Evolutionary conservation across 2,797 vertebrate genomes (phyloP).

Genomic region (Chrosomus eos): DNA sequence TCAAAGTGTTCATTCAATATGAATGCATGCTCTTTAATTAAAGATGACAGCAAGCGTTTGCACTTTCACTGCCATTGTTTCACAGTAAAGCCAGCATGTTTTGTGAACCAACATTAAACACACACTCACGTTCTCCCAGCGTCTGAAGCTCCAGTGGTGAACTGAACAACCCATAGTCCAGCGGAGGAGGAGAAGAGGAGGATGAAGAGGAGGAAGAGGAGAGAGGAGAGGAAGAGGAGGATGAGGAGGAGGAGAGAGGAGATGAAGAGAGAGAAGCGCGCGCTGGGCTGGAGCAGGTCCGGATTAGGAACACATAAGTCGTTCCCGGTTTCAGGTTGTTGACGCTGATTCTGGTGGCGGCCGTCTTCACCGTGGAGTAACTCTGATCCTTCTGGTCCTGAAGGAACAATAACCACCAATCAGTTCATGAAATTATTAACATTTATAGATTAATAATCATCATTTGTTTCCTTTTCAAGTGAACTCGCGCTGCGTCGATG

Average conservation of each 20-base stretch:
- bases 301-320: slow-evolving; percentile 92
- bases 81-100: slow-evolving; percentile 29
- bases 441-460: no score
- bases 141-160: slow-evolving; percentile 93
- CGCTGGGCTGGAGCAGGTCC: slow-evolving; percentile 75
- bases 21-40: slow-evolving; percentile 11
- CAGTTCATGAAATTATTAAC: no score
- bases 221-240: slow-evolving; percentile 73
- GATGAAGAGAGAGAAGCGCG: slow-evolving; percentile 72
- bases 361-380: slow-evolving; percentile 93
- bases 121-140: slow-evolving; percentile 83
- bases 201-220: slow-evolving; percentile 52
- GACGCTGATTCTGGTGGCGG: slow-evolving; percentile 85
- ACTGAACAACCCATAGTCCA: slow-evolving; percentile 85
- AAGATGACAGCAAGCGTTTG: slow-evolving; percentile 24
- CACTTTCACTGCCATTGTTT: slow-evolving; percentile 5
- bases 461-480: no score
- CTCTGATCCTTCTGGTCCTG: slow-evolving; percentile 94
- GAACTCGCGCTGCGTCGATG: no score
- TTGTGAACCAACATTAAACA: neutral
- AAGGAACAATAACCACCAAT: neutral
- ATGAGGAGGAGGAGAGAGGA: slow-evolving; percentile 73
- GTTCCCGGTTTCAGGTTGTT: slow-evolving; percentile 94
- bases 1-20: slow-evolving; percentile 17
- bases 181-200: slow-evolving; percentile 61